Evolutionary conservation across 2,888 invertebrate genomes (phyloP).

Genomic region (Dendrolimus houi): DNA sequence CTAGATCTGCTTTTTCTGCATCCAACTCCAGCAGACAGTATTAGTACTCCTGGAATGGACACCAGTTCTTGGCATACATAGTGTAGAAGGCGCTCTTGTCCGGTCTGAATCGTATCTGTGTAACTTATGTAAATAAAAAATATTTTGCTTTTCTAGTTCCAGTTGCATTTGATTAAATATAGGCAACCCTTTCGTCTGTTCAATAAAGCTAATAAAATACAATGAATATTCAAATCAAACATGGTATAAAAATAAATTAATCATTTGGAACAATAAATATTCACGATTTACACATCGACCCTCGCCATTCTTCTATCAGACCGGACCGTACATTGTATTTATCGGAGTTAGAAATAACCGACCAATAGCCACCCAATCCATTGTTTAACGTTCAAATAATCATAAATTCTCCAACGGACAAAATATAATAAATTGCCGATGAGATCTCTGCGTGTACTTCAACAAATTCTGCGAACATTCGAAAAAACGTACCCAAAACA

Average conservation of each 20-base stretch:
- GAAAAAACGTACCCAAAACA: constrained; percentile 10
- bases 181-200: constrained; percentile 13
- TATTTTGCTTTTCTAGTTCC: too few relatives aligned
- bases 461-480: constrained; percentile 22
- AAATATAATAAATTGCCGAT: constrained; percentile 77
- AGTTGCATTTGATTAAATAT: background rate
- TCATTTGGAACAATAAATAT: background rate
- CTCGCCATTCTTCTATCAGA: background rate
- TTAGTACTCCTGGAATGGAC: too few relatives aligned
- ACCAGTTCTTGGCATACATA: too few relatives aligned
- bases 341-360: constrained; percentile 63
- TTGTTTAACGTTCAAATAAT: constrained; percentile 68
- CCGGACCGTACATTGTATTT: constrained; percentile 32
- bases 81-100: too few relatives aligned
- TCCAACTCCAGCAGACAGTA: too few relatives aligned
- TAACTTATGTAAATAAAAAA: too few relatives aligned
- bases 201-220: background rate
- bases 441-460: constrained; percentile 66
- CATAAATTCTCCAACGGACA: constrained; percentile 71
- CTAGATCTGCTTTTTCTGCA: too few relatives aligned
- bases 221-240: constrained; percentile 20
- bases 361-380: constrained; percentile 59
- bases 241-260: background rate
- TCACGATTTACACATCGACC: constrained; percentile 22
- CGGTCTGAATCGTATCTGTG: too few relatives aligned